Conservation (phyloP, 2,888 invertebrate genomes). For the Thereva unica region DNA sequence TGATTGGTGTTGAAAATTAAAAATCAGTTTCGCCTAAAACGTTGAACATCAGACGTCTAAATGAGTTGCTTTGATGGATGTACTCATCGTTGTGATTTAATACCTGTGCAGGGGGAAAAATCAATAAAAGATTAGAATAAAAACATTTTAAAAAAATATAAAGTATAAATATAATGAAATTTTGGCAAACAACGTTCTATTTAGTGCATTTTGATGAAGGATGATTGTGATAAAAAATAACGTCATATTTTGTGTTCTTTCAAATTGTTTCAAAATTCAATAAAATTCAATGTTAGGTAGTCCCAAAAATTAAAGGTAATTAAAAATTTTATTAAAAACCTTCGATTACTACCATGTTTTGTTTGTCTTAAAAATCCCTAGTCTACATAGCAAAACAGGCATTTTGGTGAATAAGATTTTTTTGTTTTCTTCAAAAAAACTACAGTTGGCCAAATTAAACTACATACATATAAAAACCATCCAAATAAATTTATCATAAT, state of each 20-base stretch:
- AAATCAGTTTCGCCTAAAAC: slow-evolving; percentile 79
- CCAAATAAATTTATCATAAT: too few relatives aligned
- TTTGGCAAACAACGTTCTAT: neutral
- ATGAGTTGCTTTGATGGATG: slow-evolving; percentile 90
- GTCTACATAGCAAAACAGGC: too few relatives aligned
- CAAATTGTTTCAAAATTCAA: too few relatives aligned
- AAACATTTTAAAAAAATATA: neutral
- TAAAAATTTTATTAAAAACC: too few relatives aligned
- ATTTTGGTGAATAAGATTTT: neutral
- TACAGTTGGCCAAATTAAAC: too few relatives aligned
- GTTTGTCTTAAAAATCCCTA: neutral
- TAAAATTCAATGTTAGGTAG: too few relatives aligned
- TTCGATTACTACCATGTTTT: neutral
- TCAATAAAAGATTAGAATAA: neutral
- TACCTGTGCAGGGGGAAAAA: neutral
- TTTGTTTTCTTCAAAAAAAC: neutral
- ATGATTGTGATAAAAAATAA: too few relatives aligned
- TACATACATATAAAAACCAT: too few relatives aligned
- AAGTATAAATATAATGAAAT: neutral
- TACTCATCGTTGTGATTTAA: slow-evolving; percentile 64
- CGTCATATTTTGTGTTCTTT: too few relatives aligned
- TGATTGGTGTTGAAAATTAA: slow-evolving; percentile 49
- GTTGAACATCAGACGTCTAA: slow-evolving; percentile 90
- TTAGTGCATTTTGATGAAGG: neutral
- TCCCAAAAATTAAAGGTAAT: too few relatives aligned